Evolutionary conservation across 2,888 invertebrate species (phyloP), one percentile per base, ranked within the genome.

Genomic region (Cheilosia scutellata): DNA sequence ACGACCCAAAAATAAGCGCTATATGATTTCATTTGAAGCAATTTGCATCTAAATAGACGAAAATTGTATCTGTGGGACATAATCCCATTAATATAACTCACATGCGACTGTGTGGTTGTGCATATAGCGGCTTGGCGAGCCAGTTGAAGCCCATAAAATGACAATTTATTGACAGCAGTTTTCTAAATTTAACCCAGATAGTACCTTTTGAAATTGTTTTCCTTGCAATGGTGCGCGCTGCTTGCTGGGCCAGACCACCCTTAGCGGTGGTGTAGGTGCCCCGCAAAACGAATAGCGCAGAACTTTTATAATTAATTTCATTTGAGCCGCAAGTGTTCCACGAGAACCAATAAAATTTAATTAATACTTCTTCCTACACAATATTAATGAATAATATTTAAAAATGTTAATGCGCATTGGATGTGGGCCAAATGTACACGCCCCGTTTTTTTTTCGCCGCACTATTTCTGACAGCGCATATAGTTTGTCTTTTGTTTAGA

Each of bases 321-420:
- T 57, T 75, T 66, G 55, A 77, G 29, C 60, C 47, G 42, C 33
- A 58, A 65, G 40, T 65, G 44, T 25, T 44, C 33, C 55, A 65
- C 49, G 31, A 57, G 65, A 31, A 49, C 79, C 66, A 84, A 84
- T 84, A 80, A 84, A 84, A 84, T 79, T 75, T 79, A 84, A 84
- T 84, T 84, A 84, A 84, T 80, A 60, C 31, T 49, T 60, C 58
- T 80, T 79, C 79, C 84, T 75, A 76, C 84, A 76, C 75, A 80
- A 71, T 71, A 84, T 75, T 75, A 71, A 80, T 80, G 80, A 29
- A 79, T 27, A 84, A 65, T 75, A 71, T 84, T 84, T 80, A 80
- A 65, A 27, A 84, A 42, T 80, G 66, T 55, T 65, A 84, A 76
- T 84, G 75, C 58, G 58, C 70, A 58, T 84, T 84, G 84, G 84